Conservation (phyloP, 92 coral and sea anemone species). For the Plumapathes pennacea region DNA sequence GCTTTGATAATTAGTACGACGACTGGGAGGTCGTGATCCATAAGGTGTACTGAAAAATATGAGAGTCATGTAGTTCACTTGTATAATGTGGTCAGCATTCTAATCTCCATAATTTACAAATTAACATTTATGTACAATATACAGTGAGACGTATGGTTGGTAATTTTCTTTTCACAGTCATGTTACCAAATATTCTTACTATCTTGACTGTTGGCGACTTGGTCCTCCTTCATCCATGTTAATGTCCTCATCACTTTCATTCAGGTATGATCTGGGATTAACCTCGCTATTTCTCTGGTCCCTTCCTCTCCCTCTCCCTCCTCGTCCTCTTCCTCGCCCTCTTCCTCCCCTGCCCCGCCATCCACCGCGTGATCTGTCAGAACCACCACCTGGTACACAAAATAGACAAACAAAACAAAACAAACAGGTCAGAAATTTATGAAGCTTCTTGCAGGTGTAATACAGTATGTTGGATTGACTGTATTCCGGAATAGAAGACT, state of each 20-base stretch:
- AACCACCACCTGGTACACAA: conserved; percentile 43
- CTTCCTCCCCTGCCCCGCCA: conserved; percentile 38
- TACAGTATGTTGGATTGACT: too few relatives aligned
- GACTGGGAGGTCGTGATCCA: conserved; percentile 57
- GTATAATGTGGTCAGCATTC: too few relatives aligned
- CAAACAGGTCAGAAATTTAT: conserved; percentile 29
- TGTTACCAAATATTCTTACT: too few relatives aligned
- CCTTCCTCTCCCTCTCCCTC: too few relatives aligned
- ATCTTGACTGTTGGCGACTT: conserved; percentile 38
- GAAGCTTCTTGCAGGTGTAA: too few relatives aligned
- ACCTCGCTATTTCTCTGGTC: conserved; percentile 18
- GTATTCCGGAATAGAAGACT: too few relatives aligned
- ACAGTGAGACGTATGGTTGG: too few relatives aligned
- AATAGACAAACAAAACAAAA: too few relatives aligned
- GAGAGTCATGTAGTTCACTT: too few relatives aligned
- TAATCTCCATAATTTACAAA: too few relatives aligned
- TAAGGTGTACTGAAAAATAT: conserved; percentile 59
- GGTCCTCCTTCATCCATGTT: conserved; percentile 24
- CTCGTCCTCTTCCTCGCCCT: conserved; percentile 42
- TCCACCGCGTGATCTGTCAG: conserved; percentile 55
- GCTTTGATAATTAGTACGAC: conserved; percentile 49
- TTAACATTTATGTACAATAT: too few relatives aligned
- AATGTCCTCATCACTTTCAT: conserved; percentile 59
- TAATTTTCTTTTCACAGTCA: too few relatives aligned
- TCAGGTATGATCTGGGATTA: conserved; percentile 58